phyloP scores from a whole-genome alignment of 2,113 vertebrate genomes.

The Donacobius atricapilla region DNA sequence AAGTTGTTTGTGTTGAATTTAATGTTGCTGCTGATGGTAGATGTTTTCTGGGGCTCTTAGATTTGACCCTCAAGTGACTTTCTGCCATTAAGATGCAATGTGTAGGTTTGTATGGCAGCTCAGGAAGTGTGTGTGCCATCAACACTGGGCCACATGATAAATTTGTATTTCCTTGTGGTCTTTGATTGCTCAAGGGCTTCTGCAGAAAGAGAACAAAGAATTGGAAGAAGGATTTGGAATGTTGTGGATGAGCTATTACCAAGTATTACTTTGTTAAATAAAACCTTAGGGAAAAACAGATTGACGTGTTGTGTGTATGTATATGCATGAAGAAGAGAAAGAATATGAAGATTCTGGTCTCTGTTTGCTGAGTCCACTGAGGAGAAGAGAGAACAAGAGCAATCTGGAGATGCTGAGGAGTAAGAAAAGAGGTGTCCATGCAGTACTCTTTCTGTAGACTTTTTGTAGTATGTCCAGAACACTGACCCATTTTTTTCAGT shows the following conservation, averaged over 20 bases:
- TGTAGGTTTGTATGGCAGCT: not conserved
- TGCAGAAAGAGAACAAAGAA: not conserved
- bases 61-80: not conserved
- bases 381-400: not conserved
- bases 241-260: not conserved
- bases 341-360: not conserved
- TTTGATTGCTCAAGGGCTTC: not conserved
- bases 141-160: not conserved
- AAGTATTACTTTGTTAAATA: not conserved
- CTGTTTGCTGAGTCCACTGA: not conserved
- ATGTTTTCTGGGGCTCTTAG: not conserved
- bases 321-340: not conserved
- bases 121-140: not conserved
- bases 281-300: not conserved
- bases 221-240: not conserved
- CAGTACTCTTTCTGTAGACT: not conserved
- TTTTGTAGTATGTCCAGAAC: not conserved
- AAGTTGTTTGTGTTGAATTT: not conserved
- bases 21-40: not conserved
- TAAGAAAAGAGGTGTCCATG: not conserved
- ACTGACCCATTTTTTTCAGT: not conserved
- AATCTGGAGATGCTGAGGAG: not conserved
- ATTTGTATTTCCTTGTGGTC: not conserved
- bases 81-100: not conserved
- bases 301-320: not conserved